Base-by-base conservation (phyloP, 2,888 invertebrate genomes). In the Drosophila merina region DNA sequence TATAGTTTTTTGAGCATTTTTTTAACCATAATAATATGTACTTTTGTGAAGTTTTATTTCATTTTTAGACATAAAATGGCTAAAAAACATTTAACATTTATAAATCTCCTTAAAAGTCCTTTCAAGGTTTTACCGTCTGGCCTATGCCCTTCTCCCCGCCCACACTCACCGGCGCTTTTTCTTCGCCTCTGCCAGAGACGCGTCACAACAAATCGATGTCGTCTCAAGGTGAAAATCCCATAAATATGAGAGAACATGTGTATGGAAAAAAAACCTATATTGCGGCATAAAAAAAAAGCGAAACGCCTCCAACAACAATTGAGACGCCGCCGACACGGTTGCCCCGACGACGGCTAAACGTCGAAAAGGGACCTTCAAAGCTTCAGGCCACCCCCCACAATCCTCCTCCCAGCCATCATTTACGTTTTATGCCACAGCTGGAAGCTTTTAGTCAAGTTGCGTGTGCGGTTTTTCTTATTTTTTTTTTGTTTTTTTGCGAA, bases 171-270 rank as follows among this genome's bases (percentile, higher is more conserved):
- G 20, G 20, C 20, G 6, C 36, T n/a, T 4, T 4, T 5, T 2
- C n/a, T n/a, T n/a, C 5, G 36, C 36, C n/a, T 36, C 36, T 12
- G 36, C n/a, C 6, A 5, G 1, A 12, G 36, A 59, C 74, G 59
- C 77, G 80, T 78, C 82, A 87, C 71, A 85, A 82, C 81, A 82
- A 87, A 82, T 82, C 86, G 83, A 82, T 82, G 87, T 66, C 72
- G 82, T 87, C 87, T 82, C 82, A 82, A 82, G 82, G 87, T 82
- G 77, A 82, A 79, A 77, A 75, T 72, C 64, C 48, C 70, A 70
- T 68, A 84, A 79, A 82, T 60, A 74, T 67, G 38, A 49, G 28
- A 50, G 64, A 40, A 50, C 62, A 62, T 76, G 68, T 60, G 62
- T 79, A 57, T 57, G 51, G 44, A 51, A 57, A 49, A n/a, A 31